Percentiles rank a stretch among this genome's conserved stretches.
Conservation (phyloP, 2,797 vertebrate genomes). For the Myotis vivesi region DNA sequence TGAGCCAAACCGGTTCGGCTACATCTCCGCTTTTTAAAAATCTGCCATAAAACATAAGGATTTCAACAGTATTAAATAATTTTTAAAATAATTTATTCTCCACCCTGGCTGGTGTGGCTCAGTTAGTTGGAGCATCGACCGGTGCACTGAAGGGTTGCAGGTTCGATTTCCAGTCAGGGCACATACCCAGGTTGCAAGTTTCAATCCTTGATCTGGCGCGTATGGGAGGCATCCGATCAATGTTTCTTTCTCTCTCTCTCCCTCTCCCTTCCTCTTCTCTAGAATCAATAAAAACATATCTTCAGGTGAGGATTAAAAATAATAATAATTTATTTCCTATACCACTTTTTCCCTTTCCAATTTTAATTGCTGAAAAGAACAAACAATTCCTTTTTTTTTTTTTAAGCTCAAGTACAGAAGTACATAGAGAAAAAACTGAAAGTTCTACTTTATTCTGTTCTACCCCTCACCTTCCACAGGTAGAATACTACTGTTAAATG, state of each 20-base stretch:
- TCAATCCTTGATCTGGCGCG: neutral
- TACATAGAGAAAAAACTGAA: neutral
- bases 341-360: neutral
- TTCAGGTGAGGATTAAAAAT: neutral
- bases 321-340: neutral
- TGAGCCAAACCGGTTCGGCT: no score
- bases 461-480: neutral
- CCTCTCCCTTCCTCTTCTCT: neutral
- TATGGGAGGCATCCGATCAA: neutral
- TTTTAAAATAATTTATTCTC: neutral
- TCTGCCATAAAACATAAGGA: neutral
- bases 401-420: neutral
- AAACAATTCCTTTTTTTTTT: neutral
- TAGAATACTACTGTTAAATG: neutral
- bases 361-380: neutral
- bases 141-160: neutral
- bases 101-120: neutral
- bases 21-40: neutral
- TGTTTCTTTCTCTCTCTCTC: neutral
- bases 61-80: slow-evolving; percentile 14
- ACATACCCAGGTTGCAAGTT: neutral
- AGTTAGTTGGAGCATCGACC: neutral
- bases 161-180: neutral
- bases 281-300: neutral
- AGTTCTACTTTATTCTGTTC: neutral